phyloP scores from a whole-genome alignment of 2,113 vertebrate species.

The Bubo blakistoni region DNA sequence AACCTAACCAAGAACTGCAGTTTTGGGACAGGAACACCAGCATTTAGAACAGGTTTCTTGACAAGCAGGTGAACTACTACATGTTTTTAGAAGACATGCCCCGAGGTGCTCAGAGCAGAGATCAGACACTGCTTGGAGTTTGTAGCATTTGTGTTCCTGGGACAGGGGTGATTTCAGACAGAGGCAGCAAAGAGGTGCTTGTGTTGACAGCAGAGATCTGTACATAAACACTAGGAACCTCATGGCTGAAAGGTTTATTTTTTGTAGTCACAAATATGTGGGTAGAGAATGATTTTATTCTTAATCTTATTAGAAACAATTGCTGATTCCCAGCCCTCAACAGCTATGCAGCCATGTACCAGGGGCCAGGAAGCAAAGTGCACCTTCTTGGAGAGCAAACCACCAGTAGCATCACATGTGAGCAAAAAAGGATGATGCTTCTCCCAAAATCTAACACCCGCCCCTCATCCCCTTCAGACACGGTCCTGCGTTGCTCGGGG shows the following conservation, averaged over 20 bases:
- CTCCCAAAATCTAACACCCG: not conserved
- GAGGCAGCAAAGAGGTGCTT: not conserved
- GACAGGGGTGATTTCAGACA: not conserved
- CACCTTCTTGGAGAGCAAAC: not conserved
- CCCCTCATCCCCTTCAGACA: not conserved
- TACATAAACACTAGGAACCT: not conserved
- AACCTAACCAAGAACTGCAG: not conserved
- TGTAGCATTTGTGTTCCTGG: not conserved
- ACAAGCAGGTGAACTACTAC: not conserved
- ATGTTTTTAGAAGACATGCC: not conserved
- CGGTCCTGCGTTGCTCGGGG: fast-evolving
- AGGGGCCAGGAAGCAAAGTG: not conserved
- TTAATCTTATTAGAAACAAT: not conserved
- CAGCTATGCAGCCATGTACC: not conserved
- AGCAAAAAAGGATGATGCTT: not conserved
- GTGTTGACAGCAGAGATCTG: not conserved
- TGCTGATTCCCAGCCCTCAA: not conserved
- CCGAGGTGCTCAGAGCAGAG: not conserved
- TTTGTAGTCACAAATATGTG: not conserved
- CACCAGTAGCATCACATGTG: not conserved
- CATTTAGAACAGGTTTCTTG: too few species aligned
- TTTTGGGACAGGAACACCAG: not conserved
- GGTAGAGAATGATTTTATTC: not conserved
- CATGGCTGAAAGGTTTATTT: not conserved
- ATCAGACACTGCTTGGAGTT: not conserved